Conservation (phyloP, 2,888 invertebrate species). For the Drosophila incognita region DNA sequence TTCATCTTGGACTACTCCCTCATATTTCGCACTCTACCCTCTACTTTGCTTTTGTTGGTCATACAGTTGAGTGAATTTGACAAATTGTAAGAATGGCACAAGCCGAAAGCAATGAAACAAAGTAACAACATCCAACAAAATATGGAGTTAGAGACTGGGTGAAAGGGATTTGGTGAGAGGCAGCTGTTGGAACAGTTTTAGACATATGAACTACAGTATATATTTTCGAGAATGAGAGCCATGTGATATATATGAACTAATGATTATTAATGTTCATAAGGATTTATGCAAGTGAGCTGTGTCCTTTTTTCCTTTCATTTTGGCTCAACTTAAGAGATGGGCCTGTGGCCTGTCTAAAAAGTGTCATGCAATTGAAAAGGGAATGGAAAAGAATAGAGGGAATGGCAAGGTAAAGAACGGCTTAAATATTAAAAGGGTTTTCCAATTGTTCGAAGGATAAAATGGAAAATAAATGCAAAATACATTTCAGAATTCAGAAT, state of each 20-base stretch:
- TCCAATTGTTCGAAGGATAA: background rate
- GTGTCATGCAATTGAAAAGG: slow-evolving; percentile 61
- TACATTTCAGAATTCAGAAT: background rate
- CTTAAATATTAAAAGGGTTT: background rate
- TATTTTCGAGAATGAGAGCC: slow-evolving; percentile 20
- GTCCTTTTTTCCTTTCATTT: slow-evolving; percentile 10
- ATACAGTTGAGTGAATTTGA: slow-evolving; percentile 77
- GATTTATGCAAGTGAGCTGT: slow-evolving; percentile 54
- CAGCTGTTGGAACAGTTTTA: slow-evolving; percentile 30
- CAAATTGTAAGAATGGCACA: slow-evolving; percentile 71
- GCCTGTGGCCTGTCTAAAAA: slow-evolving; percentile 42
- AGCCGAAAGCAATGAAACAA: slow-evolving; percentile 31
- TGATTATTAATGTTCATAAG: slow-evolving; percentile 75
- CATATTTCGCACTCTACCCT: slow-evolving; percentile 29
- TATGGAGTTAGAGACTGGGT: slow-evolving; percentile 1
- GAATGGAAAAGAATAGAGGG: slow-evolving; percentile 5
- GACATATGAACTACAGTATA: slow-evolving; percentile 22
- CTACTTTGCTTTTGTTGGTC: slow-evolving; percentile 20
- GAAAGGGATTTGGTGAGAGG: background rate
- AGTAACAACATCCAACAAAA: slow-evolving; percentile 5
- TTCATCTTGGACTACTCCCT: slow-evolving; percentile 35
- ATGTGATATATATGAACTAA: slow-evolving; percentile 57
- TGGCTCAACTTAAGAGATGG: slow-evolving; percentile 47
- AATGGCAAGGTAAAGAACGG: background rate
- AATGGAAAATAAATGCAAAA: background rate